Conservation (phyloP, 2,888 invertebrate genomes). For the Mechanitis messenoides region DNA sequence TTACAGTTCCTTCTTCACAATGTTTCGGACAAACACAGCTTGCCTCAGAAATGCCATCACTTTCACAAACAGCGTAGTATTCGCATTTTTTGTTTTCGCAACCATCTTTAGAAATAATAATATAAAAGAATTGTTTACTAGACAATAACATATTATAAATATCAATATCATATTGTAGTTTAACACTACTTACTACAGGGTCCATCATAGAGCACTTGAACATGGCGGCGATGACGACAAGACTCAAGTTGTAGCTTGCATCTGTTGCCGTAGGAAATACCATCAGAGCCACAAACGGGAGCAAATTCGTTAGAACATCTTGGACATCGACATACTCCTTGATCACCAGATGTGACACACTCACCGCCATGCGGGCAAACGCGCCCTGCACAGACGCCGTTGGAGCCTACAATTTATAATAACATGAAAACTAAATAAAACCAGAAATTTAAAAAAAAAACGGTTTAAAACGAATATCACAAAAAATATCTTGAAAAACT, state of each 20-base stretch:
- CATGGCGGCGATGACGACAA: constrained; percentile 84
- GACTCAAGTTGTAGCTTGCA: constrained; percentile 88
- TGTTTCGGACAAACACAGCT: constrained; percentile 79
- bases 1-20: constrained; percentile 74
- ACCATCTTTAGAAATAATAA: constrained; percentile 76
- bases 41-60: constrained; percentile 75
- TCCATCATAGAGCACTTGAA: constrained; percentile 86
- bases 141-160: no score
- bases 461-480: background rate
- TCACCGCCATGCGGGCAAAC: constrained; percentile 87
- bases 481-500: no score
- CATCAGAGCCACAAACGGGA: constrained; percentile 89
- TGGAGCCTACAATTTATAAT: constrained; percentile 65
- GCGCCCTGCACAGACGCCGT: constrained; percentile 81
- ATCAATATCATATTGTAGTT: no score
- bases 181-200: constrained; percentile 85
- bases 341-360: constrained; percentile 80
- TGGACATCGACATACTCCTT: constrained; percentile 89
- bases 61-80: constrained; percentile 86
- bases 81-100: constrained; percentile 88
- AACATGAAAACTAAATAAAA: no score
- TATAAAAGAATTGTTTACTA: no score
- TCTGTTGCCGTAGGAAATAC: constrained; percentile 88
- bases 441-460: no score
- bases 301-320: constrained; percentile 89